Conservation (phyloP, 1,140 invertebrate species). For the Coenobita brevimanus region DNA sequence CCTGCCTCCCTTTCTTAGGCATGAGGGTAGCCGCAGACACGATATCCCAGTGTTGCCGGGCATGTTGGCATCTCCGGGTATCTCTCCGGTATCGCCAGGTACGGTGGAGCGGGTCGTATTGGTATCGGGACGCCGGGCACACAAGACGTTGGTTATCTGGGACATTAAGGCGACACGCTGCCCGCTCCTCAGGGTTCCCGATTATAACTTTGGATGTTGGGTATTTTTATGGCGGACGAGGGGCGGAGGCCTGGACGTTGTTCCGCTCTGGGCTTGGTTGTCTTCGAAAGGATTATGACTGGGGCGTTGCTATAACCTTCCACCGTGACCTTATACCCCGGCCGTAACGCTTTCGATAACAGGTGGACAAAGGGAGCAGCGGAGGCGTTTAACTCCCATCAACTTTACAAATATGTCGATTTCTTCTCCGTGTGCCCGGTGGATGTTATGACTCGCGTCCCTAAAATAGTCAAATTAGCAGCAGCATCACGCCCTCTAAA, state of each 20-base stretch:
- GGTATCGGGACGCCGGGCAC: constrained; percentile 34
- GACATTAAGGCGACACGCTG: constrained; percentile 47
- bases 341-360: no score
- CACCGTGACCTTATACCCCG: no score
- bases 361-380: no score
- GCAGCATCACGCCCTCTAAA: constrained; percentile 6
- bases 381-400: no score
- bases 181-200: background rate
- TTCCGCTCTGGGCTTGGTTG: background rate
- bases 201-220: constrained; percentile 7
- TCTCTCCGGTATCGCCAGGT: constrained; percentile 42
- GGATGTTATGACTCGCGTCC: background rate
- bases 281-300: no score
- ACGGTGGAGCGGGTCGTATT: constrained; percentile 30
- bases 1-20: background rate
- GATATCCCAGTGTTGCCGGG: constrained; percentile 49
- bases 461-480: constrained; percentile 40
- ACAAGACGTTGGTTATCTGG: constrained; percentile 47
- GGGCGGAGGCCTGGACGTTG: background rate
- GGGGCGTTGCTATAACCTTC: no score
- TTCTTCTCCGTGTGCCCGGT: background rate
- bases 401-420: background rate
- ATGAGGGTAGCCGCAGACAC: constrained; percentile 54
- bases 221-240: background rate
- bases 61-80: constrained; percentile 53